These are phyloP conservation scores for Bugulina stolonifera DNA, from an alignment of 2,888 invertebrate genomes.

Conservation along the genomic window DNA sequence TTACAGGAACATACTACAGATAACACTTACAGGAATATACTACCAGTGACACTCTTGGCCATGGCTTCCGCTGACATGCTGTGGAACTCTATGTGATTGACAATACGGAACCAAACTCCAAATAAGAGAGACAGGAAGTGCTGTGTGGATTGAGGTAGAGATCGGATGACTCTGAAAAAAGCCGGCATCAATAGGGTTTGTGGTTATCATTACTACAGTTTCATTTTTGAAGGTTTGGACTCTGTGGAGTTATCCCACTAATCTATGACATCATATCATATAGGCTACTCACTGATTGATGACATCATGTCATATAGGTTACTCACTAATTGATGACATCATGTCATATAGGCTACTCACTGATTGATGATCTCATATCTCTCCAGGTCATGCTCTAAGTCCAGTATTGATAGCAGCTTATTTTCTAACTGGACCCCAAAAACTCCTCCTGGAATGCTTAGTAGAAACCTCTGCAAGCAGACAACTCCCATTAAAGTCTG, in stretches of 20 bases:
- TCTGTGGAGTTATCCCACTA: no score
- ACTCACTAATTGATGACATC: no score
- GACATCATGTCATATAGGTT: slow-evolving; percentile 82
- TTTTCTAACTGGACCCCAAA: slow-evolving; percentile 88
- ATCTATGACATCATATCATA: no score
- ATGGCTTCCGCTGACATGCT: slow-evolving; percentile 52
- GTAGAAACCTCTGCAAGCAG: slow-evolving; percentile 70
- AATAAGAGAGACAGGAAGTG: slow-evolving; percentile 86
- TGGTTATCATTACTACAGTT: no score
- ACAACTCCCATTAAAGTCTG: background rate
- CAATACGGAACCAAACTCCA: slow-evolving; percentile 68
- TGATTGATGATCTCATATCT: slow-evolving; percentile 87
- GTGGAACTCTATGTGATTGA: slow-evolving; percentile 49
- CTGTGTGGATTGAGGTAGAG: slow-evolving; percentile 74
- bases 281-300: slow-evolving; percentile 87
- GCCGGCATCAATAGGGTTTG: no score
- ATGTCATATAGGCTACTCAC: no score
- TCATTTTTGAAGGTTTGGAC: no score
- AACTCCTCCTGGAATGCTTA: slow-evolving; percentile 92
- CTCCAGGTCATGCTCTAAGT: slow-evolving; percentile 71
- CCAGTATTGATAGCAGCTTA: slow-evolving; percentile 79
- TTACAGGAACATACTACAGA: background rate
- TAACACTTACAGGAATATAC: slow-evolving; percentile 42
- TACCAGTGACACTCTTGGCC: slow-evolving; percentile 51
- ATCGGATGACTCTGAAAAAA: slow-evolving; percentile 63